phyloP scores from a whole-genome alignment of 2,888 invertebrate species.

The Drosophila nr. medialis region DNA sequence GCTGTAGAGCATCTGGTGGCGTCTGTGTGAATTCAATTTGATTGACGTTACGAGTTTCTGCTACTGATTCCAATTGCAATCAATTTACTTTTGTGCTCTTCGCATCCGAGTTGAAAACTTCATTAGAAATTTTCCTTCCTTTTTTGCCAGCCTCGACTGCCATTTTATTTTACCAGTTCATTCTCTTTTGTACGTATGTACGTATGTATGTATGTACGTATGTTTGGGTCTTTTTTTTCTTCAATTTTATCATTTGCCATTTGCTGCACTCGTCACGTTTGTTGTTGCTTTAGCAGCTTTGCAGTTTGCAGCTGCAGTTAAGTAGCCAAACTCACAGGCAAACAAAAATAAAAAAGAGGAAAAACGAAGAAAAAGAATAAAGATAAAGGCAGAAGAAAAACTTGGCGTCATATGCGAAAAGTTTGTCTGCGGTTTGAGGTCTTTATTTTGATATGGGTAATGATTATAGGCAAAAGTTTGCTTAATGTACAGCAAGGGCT shows the following conservation, averaged over 20 bases:
- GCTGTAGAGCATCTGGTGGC: conserved; percentile 33
- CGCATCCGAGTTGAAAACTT: conserved; percentile 79
- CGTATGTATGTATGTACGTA: conserved; percentile 11
- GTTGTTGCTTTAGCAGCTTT: conserved; percentile 39
- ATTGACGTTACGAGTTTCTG: conserved; percentile 80
- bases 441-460: conserved; percentile 70
- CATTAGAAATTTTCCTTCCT: conserved; percentile 72
- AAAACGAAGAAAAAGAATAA: conserved; percentile 39
- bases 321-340: conserved; percentile 62
- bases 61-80: conserved; percentile 80
- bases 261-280: conserved; percentile 66
- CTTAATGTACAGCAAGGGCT: conserved; percentile 55
- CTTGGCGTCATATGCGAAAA: conserved; percentile 78
- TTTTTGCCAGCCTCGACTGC: conserved; percentile 42
- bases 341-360: conserved; percentile 26
- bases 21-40: conserved; percentile 77
- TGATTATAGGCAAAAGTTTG: conserved; percentile 70
- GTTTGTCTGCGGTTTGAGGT: conserved; percentile 70
- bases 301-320: conserved; percentile 59
- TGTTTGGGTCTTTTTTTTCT: conserved; percentile 25
- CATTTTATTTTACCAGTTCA: conserved; percentile 55
- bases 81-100: conserved; percentile 78
- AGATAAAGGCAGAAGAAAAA: conserved; percentile 46
- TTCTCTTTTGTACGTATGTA: conserved; percentile 3
- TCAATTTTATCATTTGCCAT: conserved; percentile 61